These are phyloP conservation scores for Myotis daubentonii DNA, from an alignment of 2,797 vertebrate genomes.

Conservation along the genomic window DNA sequence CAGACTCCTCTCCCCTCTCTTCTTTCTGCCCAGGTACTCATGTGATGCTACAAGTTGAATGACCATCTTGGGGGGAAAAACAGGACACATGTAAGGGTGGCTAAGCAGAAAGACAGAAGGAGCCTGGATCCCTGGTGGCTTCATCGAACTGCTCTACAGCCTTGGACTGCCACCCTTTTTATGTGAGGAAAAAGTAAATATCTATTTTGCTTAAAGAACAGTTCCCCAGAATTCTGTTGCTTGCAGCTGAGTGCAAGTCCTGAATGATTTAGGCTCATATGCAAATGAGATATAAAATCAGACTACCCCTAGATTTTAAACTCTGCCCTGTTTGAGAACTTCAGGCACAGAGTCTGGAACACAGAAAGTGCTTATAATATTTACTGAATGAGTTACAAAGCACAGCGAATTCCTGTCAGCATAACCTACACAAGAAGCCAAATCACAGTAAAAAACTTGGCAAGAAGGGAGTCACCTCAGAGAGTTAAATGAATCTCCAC, in stretches of 20 bases:
- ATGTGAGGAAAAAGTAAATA: not conserved
- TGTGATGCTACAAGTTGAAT: not conserved
- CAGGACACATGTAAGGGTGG: not conserved
- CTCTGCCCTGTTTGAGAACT: not conserved
- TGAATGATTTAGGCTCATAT: not conserved
- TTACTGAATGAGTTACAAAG: not conserved
- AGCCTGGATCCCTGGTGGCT: not conserved
- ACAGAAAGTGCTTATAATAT: not conserved
- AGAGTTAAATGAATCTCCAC: not conserved
- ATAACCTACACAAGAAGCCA: not conserved
- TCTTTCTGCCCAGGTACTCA: not conserved
- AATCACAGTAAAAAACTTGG: not conserved
- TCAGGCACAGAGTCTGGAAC: not conserved
- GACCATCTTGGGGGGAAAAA: not conserved
- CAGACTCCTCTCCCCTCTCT: not conserved
- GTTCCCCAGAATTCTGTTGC: not conserved
- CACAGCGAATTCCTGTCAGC: not conserved
- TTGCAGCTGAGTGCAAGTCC: not conserved
- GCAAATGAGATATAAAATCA: not conserved
- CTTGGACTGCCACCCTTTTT: not conserved
- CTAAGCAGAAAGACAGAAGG: not conserved
- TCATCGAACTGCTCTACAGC: not conserved
- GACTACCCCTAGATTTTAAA: not conserved
- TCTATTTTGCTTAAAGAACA: not conserved
- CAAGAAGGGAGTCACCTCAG: not conserved